These are phyloP conservation scores for Alexandromys fortis DNA, from an alignment of 2,113 vertebrate genomes.

Conservation along the genomic window DNA sequence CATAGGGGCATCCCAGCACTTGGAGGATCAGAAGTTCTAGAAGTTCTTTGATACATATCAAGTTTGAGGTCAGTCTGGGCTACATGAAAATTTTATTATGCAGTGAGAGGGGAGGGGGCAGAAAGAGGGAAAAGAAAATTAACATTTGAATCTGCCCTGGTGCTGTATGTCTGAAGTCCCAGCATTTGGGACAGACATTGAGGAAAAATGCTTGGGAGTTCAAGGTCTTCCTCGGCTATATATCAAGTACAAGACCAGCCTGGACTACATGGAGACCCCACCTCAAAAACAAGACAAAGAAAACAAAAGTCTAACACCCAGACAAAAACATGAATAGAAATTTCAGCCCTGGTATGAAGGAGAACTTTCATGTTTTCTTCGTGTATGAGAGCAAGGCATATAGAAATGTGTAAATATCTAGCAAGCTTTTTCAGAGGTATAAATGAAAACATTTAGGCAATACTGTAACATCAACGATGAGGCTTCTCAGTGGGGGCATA, in stretches of 20 bases:
- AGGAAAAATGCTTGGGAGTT: neutral
- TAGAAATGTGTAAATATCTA: neutral
- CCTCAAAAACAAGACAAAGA: neutral
- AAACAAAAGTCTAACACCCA: neutral
- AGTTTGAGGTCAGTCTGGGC: too few species aligned
- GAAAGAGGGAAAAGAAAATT: neutral
- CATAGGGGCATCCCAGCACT: neutral
- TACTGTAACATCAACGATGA: neutral
- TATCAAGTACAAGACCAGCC: neutral
- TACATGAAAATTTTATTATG: neutral
- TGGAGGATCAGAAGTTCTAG: too few species aligned
- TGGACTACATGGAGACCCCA: neutral
- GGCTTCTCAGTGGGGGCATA: neutral
- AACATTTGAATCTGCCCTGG: neutral
- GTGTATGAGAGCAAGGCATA: neutral
- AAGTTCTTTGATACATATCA: too few species aligned
- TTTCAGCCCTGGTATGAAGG: neutral
- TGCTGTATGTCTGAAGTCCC: neutral
- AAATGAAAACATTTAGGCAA: neutral
- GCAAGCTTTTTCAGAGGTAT: neutral
- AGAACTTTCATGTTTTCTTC: neutral
- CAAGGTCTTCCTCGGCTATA: neutral
- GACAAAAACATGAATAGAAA: constrained; percentile 9
- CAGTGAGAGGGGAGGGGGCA: neutral
- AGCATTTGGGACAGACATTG: neutral